phyloP scores from a whole-genome alignment of 2,888 invertebrate species.

The Melanostoma mellinum region DNA sequence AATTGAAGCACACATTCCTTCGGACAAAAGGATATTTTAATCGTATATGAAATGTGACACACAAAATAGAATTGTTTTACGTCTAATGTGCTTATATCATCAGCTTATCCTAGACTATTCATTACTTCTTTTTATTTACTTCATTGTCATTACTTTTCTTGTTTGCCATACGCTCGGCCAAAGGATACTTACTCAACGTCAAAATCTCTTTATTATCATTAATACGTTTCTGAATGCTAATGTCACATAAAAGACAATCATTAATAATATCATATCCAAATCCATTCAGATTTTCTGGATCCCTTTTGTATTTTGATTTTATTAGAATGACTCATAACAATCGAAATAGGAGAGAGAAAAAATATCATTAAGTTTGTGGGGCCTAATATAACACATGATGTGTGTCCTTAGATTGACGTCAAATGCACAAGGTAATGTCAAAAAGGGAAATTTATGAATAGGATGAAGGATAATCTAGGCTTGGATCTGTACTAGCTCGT shows the following conservation, averaged over 20 bases:
- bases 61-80: too few relatives aligned
- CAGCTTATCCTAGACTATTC: not conserved
- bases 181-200: not conserved
- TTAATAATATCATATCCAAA: conserved; percentile 4
- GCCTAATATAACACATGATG: too few relatives aligned
- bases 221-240: not conserved
- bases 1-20: too few relatives aligned
- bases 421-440: too few relatives aligned
- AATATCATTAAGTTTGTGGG: not conserved
- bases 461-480: too few relatives aligned
- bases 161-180: not conserved
- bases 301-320: too few relatives aligned
- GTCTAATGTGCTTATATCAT: too few relatives aligned
- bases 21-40: too few relatives aligned
- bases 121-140: not conserved
- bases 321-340: not conserved
- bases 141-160: not conserved
- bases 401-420: too few relatives aligned
- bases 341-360: not conserved
- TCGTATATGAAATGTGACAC: too few relatives aligned
- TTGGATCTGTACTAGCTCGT: too few relatives aligned
- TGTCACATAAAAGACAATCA: not conserved
- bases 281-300: not conserved
- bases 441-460: too few relatives aligned
- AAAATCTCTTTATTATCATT: conserved; percentile 1